Evolutionary conservation across 2,113 vertebrate genomes (phyloP).

Genomic region (Ophiodon elongatus): DNA sequence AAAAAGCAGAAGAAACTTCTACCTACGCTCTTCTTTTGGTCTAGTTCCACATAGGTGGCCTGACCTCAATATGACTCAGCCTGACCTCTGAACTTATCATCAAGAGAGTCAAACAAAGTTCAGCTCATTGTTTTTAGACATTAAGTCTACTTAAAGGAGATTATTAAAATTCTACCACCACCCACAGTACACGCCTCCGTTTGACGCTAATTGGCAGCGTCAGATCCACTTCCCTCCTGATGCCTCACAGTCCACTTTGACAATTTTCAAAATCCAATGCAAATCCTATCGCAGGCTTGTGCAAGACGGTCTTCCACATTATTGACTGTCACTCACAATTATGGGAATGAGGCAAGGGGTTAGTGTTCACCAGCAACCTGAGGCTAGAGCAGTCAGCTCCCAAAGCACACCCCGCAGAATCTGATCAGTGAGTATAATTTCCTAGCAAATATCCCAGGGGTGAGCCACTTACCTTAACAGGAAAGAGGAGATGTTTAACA

Average conservation of each 20-base stretch:
- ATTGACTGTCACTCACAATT: slow-evolving; percentile 85
- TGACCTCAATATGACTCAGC: slow-evolving; percentile 8
- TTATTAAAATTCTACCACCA: slow-evolving; percentile 73
- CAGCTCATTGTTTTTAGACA: slow-evolving; percentile 75
- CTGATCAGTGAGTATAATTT: slow-evolving; percentile 86
- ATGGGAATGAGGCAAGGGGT: slow-evolving; percentile 71
- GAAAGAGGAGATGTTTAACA: slow-evolving; percentile 81
- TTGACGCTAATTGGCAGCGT: slow-evolving; percentile 79
- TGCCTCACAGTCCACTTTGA: slow-evolving; percentile 80
- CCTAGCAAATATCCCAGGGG: slow-evolving; percentile 81
- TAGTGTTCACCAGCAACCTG: slow-evolving; percentile 76
- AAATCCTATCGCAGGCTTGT: slow-evolving; percentile 82
- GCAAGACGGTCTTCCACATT: slow-evolving; percentile 74
- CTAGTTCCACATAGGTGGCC: slow-evolving; percentile 29
- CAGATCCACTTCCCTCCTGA: slow-evolving; percentile 76
- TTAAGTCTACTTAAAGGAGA: slow-evolving; percentile 70
- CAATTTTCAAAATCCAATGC: slow-evolving; percentile 85
- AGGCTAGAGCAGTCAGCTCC: slow-evolving; percentile 73
- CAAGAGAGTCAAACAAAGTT: slow-evolving; percentile 63
- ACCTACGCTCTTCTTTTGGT: slow-evolving; percentile 1
- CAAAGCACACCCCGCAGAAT: slow-evolving; percentile 77
- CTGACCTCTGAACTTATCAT: slow-evolving; percentile 63
- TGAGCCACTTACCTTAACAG: slow-evolving; percentile 82
- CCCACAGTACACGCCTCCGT: slow-evolving; percentile 54
- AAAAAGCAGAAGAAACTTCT: not conserved